phyloP scores from a whole-genome alignment of 2,113 vertebrate species.

The Tiliqua scincoides region DNA sequence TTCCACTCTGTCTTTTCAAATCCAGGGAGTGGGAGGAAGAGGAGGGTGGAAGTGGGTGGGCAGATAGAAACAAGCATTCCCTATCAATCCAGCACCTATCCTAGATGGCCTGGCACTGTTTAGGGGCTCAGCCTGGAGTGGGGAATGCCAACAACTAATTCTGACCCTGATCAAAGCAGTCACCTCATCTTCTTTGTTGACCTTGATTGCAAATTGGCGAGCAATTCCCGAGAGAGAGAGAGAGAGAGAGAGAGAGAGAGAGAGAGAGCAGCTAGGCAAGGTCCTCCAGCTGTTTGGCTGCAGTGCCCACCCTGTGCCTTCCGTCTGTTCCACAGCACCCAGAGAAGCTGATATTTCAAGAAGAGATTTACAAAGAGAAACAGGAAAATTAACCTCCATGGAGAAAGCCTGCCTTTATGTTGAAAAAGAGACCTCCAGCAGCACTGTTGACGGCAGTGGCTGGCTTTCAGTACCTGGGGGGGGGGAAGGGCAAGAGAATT shows the following conservation, averaged over 20 bases:
- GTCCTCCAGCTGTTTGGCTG: background rate
- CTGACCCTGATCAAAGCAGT: background rate
- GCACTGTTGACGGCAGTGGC: background rate
- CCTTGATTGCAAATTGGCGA: background rate
- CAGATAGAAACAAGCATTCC: too few species aligned
- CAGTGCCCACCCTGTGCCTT: background rate
- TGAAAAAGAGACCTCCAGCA: constrained; percentile 4
- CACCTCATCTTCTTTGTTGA: fast-evolving
- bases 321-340: background rate
- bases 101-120: too few species aligned
- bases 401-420: background rate
- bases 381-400: background rate
- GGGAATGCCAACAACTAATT: too few species aligned
- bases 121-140: too few species aligned
- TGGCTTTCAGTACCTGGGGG: fast-evolving
- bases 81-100: too few species aligned
- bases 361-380: constrained; percentile 12
- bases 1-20: too few species aligned
- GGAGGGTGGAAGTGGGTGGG: too few species aligned
- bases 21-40: too few species aligned
- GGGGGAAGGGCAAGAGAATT: background rate
- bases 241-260: too few species aligned
- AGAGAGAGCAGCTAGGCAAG: background rate
- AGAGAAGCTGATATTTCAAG: background rate
- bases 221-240: background rate